phyloP scores from a whole-genome alignment of 2,113 vertebrate species.

The Corythornis madagascariensis region DNA sequence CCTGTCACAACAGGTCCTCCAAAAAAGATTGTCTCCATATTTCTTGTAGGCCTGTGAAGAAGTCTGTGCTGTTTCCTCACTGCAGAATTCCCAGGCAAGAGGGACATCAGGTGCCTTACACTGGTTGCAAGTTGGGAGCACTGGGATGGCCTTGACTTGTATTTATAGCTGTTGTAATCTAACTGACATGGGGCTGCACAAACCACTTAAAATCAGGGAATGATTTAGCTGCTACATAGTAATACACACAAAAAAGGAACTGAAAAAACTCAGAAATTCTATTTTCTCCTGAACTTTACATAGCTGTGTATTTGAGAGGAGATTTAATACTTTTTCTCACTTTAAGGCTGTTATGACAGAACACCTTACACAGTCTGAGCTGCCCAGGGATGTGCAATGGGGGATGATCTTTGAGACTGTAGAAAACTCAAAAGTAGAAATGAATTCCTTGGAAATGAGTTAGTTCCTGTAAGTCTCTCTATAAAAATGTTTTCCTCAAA shows the following conservation, averaged over 20 bases:
- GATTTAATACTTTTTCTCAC: not conserved
- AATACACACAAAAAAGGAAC: not conserved
- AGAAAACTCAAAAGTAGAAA: not conserved
- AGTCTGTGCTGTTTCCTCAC: not conserved
- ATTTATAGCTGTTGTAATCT: not conserved
- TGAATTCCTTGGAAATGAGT: not conserved
- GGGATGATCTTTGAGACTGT: not conserved
- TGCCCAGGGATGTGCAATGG: not conserved
- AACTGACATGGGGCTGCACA: not conserved
- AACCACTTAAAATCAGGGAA: not conserved
- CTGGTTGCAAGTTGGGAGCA: rapidly evolving
- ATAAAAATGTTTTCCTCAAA: not conserved
- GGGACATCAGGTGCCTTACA: not conserved
- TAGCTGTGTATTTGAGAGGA: rapidly evolving
- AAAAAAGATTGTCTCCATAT: not conserved
- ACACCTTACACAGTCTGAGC: not conserved
- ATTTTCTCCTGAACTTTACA: not conserved
- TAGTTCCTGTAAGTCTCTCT: not conserved
- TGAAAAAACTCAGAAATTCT: not conserved
- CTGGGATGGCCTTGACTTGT: not conserved
- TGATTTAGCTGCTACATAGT: not conserved
- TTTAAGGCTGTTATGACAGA: not conserved
- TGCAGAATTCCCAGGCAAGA: not conserved
- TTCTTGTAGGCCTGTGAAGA: not conserved
- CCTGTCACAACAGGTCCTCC: not conserved